A percentile compares a stretch with the other conserved stretches of the same genome.
These are phyloP conservation scores for Temnothorax longispinosus DNA, from an alignment of 1,140 invertebrate species.

Conservation along the genomic window DNA sequence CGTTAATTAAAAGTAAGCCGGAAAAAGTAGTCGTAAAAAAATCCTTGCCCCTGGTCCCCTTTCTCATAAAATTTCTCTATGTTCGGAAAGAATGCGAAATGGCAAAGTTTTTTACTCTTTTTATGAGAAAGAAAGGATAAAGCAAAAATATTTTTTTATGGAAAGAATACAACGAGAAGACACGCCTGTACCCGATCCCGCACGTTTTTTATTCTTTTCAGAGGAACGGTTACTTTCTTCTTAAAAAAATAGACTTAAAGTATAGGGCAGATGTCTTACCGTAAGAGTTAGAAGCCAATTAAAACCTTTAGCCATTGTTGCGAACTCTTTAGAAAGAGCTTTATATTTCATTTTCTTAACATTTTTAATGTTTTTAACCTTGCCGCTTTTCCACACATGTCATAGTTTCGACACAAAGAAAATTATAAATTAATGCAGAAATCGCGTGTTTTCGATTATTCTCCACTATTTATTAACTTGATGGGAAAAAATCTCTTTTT, in stretches of 20 bases:
- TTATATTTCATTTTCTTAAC: background rate
- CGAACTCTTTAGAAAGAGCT: background rate
- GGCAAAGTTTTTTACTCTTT: background rate
- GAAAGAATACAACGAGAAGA: background rate
- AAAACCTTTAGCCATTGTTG: background rate
- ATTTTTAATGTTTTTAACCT: background rate
- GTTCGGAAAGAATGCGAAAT: background rate
- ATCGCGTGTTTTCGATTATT: too few relatives aligned
- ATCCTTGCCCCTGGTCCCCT: background rate
- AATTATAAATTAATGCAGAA: background rate
- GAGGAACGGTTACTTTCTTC: background rate
- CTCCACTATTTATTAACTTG: too few relatives aligned
- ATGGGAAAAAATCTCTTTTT: too few relatives aligned
- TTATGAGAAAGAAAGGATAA: background rate
- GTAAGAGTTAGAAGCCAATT: background rate
- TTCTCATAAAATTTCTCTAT: background rate
- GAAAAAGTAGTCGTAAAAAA: background rate
- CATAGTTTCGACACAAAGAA: background rate
- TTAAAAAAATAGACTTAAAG: background rate
- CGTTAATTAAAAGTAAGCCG: background rate
- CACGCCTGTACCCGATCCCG: background rate
- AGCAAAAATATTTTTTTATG: background rate
- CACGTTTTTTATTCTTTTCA: background rate
- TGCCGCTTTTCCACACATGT: too few relatives aligned
- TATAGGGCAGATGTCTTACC: background rate